phyloP scores from a whole-genome alignment of 2,113 vertebrate genomes.

The Aleadryas rufinucha region DNA sequence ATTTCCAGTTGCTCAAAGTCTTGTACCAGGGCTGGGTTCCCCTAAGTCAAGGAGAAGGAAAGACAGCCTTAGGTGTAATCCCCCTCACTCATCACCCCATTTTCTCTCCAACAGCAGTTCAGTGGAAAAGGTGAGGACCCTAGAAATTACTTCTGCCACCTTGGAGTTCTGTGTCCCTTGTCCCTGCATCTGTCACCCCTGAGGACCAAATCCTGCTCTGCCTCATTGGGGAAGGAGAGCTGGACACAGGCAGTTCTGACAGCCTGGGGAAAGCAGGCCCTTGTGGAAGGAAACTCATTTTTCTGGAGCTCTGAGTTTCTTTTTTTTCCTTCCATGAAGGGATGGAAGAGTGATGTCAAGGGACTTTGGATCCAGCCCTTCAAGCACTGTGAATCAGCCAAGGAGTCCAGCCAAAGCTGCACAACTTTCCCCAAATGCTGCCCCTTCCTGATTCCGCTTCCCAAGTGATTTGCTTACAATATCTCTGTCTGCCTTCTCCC shows the following conservation, averaged over 20 bases:
- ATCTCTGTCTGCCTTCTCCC: not conserved
- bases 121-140: not conserved
- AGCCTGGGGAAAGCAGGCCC: not conserved
- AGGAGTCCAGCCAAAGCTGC: not conserved
- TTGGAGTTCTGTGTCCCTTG: not conserved
- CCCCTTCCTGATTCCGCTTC: not conserved
- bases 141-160: accelerated
- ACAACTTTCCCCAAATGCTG: not conserved
- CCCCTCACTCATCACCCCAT: accelerated
- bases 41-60: not conserved
- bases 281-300: not conserved
- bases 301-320: not conserved
- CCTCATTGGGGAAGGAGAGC: accelerated
- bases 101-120: not conserved
- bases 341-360: not conserved
- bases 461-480: not conserved
- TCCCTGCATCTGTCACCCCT: not conserved
- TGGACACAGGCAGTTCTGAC: not conserved
- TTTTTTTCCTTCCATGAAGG: not conserved
- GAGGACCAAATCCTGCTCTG: not conserved
- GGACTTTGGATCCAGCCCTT: not conserved
- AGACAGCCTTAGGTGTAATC: not conserved
- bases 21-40: not conserved
- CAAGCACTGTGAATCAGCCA: not conserved
- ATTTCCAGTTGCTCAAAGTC: not conserved